Evolutionary conservation across 1,140 invertebrate genomes (phyloP), one percentile per base, ranked within the genome.

Genomic region (Doryteuthis pealeii): DNA sequence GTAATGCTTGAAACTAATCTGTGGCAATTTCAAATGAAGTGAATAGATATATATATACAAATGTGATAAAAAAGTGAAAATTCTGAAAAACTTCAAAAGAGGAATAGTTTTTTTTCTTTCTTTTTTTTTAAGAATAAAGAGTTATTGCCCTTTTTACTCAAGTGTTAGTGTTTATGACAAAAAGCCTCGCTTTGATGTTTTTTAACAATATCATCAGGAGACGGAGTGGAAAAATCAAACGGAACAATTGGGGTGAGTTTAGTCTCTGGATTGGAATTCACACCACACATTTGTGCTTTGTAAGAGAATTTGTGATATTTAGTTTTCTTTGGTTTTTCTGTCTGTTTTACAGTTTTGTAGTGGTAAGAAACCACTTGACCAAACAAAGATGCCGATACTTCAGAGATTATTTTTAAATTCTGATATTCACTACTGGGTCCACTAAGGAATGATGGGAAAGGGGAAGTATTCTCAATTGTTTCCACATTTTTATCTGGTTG

Each of bases 191-290:
- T 84, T 75, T 87, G 86, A 72, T 80, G 86, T 40, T 75, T 73
- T 76, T 87, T 81, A 58, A 91, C 87, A 58, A 88, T 80, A 80
- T 89, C 89, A 84, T 92, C 91, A 31, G 91, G 91, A 0, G 92
- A 93, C 2, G 90, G 90, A 69, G 87, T 89, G 49, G 89, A 86
- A 86, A 92, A 92, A 72, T 90, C 88, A 85, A 92, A 89, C 58
- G 78, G 76, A 65, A 72, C 74, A 18, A 86, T 76, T 26, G 72
- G 54, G 12, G 79, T 18, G 28, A 77, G 31, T 30, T 76, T 28
- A 12, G 43, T 54, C 15, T 62, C 54, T 18, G 62, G 69, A 12
- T 70, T 35, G 28, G 28, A 28, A 14, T 67, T 68, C 18, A 74
- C 32, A 62, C 76, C 69, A 32, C 72, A 77, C 26, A 71, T 79